Evolutionary conservation across 1,140 invertebrate species (phyloP).

Genomic region (Drosophila ambigua): DNA sequence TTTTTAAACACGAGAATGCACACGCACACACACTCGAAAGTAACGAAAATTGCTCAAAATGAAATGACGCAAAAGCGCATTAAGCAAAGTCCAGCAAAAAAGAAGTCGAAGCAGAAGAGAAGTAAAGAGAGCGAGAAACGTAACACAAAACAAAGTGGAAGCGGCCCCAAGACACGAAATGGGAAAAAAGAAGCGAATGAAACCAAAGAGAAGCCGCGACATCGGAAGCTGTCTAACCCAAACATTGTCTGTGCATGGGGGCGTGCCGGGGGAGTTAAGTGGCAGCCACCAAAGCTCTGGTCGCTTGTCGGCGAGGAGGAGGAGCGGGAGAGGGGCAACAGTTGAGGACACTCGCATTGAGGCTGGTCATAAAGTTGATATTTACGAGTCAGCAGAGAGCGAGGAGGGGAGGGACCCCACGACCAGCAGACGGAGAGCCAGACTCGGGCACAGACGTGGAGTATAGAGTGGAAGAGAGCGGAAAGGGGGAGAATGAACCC

Average conservation of each 20-base stretch:
- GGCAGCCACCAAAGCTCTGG: constrained; percentile 22
- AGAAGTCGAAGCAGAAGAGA: background rate
- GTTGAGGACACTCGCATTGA: constrained; percentile 58
- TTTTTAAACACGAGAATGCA: constrained; percentile 70
- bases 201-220: constrained; percentile 16
- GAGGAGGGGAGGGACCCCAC: background rate
- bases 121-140: background rate
- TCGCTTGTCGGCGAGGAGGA: too few relatives aligned
- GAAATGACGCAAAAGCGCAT: constrained; percentile 77
- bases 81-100: constrained; percentile 59
- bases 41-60: constrained; percentile 64
- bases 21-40: constrained; percentile 28
- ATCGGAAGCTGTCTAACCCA: constrained; percentile 72
- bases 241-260: constrained; percentile 53
- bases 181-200: constrained; percentile 21
- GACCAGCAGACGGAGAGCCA: constrained; percentile 36
- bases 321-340: background rate
- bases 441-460: constrained; percentile 18
- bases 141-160: constrained; percentile 54
- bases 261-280: constrained; percentile 31
- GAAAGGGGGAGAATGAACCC: background rate
- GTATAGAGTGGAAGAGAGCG: too few relatives aligned
- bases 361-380: constrained; percentile 71
- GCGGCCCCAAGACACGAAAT: constrained; percentile 58
- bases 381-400: constrained; percentile 46